These are phyloP conservation scores for Aplysia californica DNA, from an alignment of 1,140 invertebrate genomes.

Conservation along the genomic window DNA sequence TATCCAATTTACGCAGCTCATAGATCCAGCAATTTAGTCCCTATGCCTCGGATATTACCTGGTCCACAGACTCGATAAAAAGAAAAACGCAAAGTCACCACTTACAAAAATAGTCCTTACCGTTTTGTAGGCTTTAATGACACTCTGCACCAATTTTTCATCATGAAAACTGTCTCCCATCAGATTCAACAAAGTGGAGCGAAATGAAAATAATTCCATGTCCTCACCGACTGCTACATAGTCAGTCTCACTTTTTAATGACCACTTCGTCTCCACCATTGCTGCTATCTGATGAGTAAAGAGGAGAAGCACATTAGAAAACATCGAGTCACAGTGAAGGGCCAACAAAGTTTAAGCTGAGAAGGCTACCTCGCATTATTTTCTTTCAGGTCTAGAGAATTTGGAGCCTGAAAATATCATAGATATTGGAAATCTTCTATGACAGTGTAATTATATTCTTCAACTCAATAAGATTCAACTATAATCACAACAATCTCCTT, in stretches of 20 bases:
- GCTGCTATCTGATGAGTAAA: constrained; percentile 42
- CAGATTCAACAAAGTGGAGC: constrained; percentile 35
- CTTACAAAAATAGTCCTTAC: constrained; percentile 37
- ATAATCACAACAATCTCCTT: no score
- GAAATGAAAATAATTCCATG: constrained; percentile 54
- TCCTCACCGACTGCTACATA: constrained; percentile 54
- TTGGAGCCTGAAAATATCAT: not conserved
- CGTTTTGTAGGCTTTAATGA: constrained; percentile 48
- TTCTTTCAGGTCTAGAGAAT: not conserved
- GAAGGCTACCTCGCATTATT: no score
- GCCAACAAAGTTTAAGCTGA: no score
- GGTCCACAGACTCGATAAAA: no score
- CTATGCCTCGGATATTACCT: no score
- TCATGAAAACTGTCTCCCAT: constrained; percentile 48
- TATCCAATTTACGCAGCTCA: not conserved
- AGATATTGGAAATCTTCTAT: not conserved
- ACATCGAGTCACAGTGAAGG: not conserved
- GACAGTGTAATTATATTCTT: not conserved
- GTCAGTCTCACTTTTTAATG: constrained; percentile 38
- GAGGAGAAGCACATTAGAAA: not conserved
- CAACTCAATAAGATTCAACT: not conserved
- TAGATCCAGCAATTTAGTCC: no score
- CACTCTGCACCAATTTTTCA: constrained; percentile 48
- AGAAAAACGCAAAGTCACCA: not conserved
- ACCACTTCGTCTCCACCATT: constrained; percentile 45